Conservation (phyloP, 2,113 vertebrate species). For the Cyanoderma ruficeps region DNA sequence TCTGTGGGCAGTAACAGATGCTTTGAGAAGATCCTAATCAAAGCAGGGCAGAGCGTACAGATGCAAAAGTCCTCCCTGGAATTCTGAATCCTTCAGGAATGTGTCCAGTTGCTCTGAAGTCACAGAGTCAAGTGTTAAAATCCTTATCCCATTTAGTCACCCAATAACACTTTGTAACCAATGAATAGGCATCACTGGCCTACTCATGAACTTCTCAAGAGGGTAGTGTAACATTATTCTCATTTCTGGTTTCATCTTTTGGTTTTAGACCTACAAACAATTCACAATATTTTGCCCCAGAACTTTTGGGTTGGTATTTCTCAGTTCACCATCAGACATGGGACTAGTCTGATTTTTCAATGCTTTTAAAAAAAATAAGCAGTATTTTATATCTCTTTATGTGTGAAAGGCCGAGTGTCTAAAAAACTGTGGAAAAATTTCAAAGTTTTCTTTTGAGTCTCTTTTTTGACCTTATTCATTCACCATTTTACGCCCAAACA, state of each 20-base stretch:
- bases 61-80: background rate
- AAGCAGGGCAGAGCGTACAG: background rate
- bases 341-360: background rate
- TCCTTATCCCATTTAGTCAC: background rate
- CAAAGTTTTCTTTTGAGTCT: background rate
- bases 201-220: background rate
- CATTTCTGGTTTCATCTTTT: background rate
- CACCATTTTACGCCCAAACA: background rate
- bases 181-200: background rate
- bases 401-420: background rate
- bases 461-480: background rate
- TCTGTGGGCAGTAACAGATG: background rate
- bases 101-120: background rate
- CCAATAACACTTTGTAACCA: background rate
- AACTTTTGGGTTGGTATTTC: background rate
- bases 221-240: background rate
- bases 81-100: background rate
- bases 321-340: background rate
- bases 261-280: background rate
- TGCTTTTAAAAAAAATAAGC: background rate
- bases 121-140: background rate
- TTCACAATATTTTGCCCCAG: background rate
- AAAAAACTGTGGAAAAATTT: background rate
- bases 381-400: background rate
- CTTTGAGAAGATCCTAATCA: background rate